Evolutionary conservation across 2,888 invertebrate species (phyloP).

Genomic region (Nephrotoma flavescens): DNA sequence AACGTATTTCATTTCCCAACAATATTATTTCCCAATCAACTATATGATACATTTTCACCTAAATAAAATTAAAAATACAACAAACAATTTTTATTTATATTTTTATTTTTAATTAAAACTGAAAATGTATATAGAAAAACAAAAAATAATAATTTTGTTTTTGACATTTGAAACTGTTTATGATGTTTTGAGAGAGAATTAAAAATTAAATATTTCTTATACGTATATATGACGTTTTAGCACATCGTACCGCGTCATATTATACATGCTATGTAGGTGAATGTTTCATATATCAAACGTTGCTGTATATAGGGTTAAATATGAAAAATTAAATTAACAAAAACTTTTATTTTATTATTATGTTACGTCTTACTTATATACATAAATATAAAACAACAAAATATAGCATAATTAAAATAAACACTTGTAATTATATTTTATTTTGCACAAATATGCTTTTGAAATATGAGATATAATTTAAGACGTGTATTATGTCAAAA

Average conservation of each 20-base stretch:
- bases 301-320: neutral
- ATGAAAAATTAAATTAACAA: neutral
- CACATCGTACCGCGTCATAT: neutral
- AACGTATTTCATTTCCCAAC: neutral
- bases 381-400: neutral
- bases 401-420: slow-evolving; percentile 1
- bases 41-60: neutral
- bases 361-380: neutral
- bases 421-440: slow-evolving; percentile 1
- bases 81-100: neutral
- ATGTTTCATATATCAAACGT: neutral
- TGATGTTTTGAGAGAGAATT: neutral
- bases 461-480: neutral
- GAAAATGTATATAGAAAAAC: neutral
- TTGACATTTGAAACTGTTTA: slow-evolving; percentile 3
- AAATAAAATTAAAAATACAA: neutral
- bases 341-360: neutral
- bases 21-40: neutral
- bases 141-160: neutral
- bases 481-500: neutral
- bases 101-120: neutral
- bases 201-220: neutral
- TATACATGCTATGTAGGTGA: neutral
- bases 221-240: neutral
- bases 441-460: neutral